Evolutionary conservation across 2,888 invertebrate species (phyloP).

Genomic region (Ophion obscuratus): DNA sequence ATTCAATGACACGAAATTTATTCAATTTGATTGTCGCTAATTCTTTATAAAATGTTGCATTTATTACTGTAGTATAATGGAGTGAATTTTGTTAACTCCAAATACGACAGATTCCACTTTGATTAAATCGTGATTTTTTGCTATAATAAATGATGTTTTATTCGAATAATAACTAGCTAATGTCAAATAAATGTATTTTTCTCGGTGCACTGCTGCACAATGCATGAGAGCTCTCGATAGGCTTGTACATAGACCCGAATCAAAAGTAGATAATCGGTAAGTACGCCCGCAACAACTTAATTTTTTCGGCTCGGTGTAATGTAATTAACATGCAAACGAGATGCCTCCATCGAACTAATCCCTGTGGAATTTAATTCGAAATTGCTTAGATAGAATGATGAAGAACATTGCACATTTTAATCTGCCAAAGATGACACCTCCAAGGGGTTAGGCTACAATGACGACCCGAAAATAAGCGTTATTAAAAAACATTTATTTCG

Average conservation of each 20-base stretch:
- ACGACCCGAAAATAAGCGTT: too few species aligned
- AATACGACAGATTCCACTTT: background rate
- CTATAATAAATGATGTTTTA: background rate
- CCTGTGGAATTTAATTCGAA: conserved; percentile 6
- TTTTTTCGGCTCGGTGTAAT: conserved; percentile 52
- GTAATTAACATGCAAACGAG: conserved; percentile 56
- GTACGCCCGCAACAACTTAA: conserved; percentile 62
- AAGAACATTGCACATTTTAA: background rate
- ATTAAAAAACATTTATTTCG: too few species aligned
- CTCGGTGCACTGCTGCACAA: conserved; percentile 62
- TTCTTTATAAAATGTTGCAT: background rate
- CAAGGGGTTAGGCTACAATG: too few species aligned
- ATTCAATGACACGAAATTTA: background rate
- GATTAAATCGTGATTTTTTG: background rate
- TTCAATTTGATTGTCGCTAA: background rate
- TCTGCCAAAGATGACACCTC: background rate
- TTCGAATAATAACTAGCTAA: background rate
- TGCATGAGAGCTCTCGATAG: conserved; percentile 69
- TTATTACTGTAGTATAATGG: background rate
- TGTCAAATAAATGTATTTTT: conserved; percentile 37
- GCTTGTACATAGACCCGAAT: conserved; percentile 67
- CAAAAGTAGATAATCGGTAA: conserved; percentile 67
- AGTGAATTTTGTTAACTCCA: background rate
- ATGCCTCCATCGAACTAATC: conserved; percentile 25
- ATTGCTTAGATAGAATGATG: conserved; percentile 8